Evolutionary conservation across 2,888 invertebrate species (phyloP), one percentile per base, ranked within the genome.

Genomic region (Athalia cordata): DNA sequence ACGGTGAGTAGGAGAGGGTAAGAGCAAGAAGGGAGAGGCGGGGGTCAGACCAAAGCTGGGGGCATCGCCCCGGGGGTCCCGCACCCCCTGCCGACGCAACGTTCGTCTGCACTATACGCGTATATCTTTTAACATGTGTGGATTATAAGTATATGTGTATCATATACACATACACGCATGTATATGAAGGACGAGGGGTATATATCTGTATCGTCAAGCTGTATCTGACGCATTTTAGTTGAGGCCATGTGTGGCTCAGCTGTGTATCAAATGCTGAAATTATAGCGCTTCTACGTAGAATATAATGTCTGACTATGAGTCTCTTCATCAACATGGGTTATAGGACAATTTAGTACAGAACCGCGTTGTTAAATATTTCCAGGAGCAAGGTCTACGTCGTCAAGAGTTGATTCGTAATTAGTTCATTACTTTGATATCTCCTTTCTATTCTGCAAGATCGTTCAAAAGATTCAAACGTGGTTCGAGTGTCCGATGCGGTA

Each of bases 231-330:
- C 82, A 75, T 78, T 81, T 81, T 79, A 50, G 72, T 59, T 49
- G 29, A 74, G 78, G 81, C 84, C 86, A 87, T 85, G 86, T 86
- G 87, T 83, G 81, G 81, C 84, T 86, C 87, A 86, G 87, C 86
- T 86, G 86, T 86, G 85, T 80, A 82, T 84, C 84, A 84, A 86
- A 85, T 85, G 84, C 84, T 80, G 78, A 84, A 85, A 87, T 85
- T 85, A 84, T 85, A 82, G 80, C 62, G 29, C 29, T 29, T 55
- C 29, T 29, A 29, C 29, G 29, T 29, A 29, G 0, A 29, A 29
- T 29, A 29, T 29, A 29, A 29, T 29, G 29, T 29, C 29, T 29
- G 29, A 29, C 29, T 29, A 2, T 52, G 52, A 50, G 68, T 11
- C 29, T 55, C 52, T 29, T 6, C 5, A 15, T 29, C 29, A 29